Evolutionary conservation across 1,140 invertebrate species (phyloP).

Genomic region (Microvelia longipes): DNA sequence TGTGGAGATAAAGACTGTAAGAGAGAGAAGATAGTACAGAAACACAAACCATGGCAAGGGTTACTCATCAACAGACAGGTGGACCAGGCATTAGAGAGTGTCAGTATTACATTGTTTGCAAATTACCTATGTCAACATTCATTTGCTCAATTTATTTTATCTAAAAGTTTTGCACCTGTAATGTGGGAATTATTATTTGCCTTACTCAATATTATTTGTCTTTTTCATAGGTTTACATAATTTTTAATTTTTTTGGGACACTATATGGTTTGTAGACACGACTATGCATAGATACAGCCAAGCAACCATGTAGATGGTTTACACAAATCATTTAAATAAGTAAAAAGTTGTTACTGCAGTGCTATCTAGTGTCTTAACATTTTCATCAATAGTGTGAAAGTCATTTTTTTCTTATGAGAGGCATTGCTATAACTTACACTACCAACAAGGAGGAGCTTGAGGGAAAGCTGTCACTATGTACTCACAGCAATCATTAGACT

Average conservation of each 20-base stretch:
- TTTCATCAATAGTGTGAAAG: not conserved
- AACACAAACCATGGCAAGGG: slow-evolving; percentile 43
- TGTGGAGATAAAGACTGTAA: slow-evolving; percentile 29
- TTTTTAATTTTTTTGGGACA: not conserved
- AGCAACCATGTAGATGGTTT: too few species aligned
- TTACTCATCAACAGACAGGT: slow-evolving; percentile 44
- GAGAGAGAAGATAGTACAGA: slow-evolving; percentile 34
- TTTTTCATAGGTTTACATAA: not conserved
- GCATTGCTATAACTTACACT: too few species aligned
- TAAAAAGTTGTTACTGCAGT: not conserved
- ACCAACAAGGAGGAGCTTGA: too few species aligned
- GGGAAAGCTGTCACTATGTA: too few species aligned
- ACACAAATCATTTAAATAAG: not conserved
- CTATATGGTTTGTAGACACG: not conserved
- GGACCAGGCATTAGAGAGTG: slow-evolving; percentile 50
- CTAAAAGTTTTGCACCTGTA: not conserved
- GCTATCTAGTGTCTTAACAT: not conserved
- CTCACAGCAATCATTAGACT: too few species aligned
- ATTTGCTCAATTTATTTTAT: not conserved
- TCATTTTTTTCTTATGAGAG: too few species aligned
- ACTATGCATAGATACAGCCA: too few species aligned
- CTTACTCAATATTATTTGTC: not conserved
- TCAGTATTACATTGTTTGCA: slow-evolving; percentile 25
- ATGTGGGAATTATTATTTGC: not conserved
- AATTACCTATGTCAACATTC: not conserved